Percentiles rank a stretch among this genome's conserved stretches.
phyloP scores from a whole-genome alignment of 2,113 vertebrate genomes.

The Ploceus nigricollis region DNA sequence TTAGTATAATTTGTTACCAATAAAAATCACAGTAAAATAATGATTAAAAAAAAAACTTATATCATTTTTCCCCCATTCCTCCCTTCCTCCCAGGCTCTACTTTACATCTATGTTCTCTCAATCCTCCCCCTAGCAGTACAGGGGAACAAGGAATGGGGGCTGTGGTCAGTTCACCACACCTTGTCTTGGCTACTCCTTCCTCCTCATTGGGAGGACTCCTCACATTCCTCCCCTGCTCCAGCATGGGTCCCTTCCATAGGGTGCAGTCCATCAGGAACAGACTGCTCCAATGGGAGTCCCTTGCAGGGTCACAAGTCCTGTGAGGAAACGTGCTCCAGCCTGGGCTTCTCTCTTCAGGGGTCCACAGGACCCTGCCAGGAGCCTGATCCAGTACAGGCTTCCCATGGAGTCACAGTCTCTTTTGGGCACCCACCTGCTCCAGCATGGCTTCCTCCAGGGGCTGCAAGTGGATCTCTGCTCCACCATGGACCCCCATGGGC shows the following conservation, averaged over 20 bases:
- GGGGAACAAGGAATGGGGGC: background rate
- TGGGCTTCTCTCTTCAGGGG: background rate
- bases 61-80: background rate
- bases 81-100: background rate
- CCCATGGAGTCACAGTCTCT: background rate
- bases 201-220: background rate
- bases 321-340: background rate
- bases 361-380: background rate
- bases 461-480: background rate
- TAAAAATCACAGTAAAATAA: background rate
- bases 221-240: background rate
- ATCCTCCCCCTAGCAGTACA: background rate
- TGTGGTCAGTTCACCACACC: background rate
- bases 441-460: background rate
- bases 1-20: background rate
- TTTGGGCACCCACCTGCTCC: background rate
- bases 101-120: background rate
- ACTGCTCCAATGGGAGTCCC: background rate
- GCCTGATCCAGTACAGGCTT: background rate
- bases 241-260: background rate
- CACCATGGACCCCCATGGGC: background rate
- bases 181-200: background rate
- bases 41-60: background rate
- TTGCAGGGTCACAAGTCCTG: background rate
- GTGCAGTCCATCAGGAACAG: background rate